Evolutionary conservation across 1,140 invertebrate genomes (phyloP).

Genomic region (Vollenhovia emeryi): DNA sequence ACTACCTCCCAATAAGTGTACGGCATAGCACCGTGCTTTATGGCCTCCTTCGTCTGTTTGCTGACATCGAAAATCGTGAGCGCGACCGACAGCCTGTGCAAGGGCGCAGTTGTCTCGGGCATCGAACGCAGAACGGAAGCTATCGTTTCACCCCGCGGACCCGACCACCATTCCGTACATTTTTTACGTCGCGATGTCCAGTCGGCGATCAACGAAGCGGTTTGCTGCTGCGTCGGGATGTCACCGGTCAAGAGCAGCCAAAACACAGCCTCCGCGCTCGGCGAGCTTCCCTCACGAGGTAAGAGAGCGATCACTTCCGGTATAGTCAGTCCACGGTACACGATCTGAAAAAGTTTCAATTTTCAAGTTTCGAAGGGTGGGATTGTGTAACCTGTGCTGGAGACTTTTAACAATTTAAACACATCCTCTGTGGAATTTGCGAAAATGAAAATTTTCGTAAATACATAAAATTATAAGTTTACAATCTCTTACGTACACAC

Average conservation of each 20-base stretch:
- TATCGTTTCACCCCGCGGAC: conserved; percentile 67
- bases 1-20: conserved; percentile 78
- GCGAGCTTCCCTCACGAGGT: conserved; percentile 73
- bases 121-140: conserved; percentile 68
- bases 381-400: too few relatives aligned
- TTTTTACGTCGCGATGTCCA: conserved; percentile 74
- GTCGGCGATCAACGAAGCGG: conserved; percentile 73
- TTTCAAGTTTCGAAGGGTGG: neutral
- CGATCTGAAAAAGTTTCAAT: conserved; percentile 59
- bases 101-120: conserved; percentile 70
- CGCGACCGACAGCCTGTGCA: conserved; percentile 71
- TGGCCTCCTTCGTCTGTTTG: conserved; percentile 58
- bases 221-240: conserved; percentile 76
- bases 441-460: neutral
- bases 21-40: conserved; percentile 57
- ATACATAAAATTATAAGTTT: neutral
- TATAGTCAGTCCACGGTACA: conserved; percentile 76
- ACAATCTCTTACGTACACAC: neutral
- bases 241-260: conserved; percentile 79
- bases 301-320: conserved; percentile 74
- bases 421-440: neutral
- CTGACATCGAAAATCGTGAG: conserved; percentile 72
- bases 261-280: conserved; percentile 77
- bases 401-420: neutral
- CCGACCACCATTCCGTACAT: conserved; percentile 73